These are phyloP conservation scores for Athripsodes cinereus DNA, from an alignment of 2,888 invertebrate species.

Conservation along the genomic window DNA sequence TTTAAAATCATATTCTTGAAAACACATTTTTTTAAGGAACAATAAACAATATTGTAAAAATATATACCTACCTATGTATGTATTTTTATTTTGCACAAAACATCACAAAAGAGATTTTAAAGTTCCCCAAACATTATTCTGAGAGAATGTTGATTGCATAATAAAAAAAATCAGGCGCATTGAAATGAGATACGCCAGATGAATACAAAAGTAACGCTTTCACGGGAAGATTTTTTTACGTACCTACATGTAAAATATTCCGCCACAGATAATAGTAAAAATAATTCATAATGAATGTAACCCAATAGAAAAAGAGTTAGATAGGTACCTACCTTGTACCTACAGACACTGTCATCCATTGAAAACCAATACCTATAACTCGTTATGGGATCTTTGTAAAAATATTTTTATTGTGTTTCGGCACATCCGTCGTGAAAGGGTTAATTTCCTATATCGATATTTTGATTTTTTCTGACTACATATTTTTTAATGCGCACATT, in stretches of 20 bases:
- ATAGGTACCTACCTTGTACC: not conserved
- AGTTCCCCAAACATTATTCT: too few relatives aligned
- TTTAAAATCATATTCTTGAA: too few relatives aligned
- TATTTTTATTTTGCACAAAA: too few relatives aligned
- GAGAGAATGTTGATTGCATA: slow-evolving; percentile 8
- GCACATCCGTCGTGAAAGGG: slow-evolving; percentile 8
- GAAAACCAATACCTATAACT: slow-evolving; percentile 14
- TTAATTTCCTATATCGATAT: not conserved
- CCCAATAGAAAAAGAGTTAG: slow-evolving; percentile 16
- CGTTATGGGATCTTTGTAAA: slow-evolving; percentile 15
- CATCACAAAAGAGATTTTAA: too few relatives aligned
- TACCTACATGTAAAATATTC: slow-evolving; percentile 6
- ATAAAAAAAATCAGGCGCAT: slow-evolving; percentile 30
- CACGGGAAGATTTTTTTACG: slow-evolving; percentile 24
- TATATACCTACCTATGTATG: too few relatives aligned
- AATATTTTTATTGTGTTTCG: slow-evolving; percentile 5
- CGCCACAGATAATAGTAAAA: slow-evolving; percentile 14
- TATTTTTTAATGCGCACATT: not conserved
- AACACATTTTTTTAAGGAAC: too few relatives aligned
- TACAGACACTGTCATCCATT: slow-evolving; percentile 16
- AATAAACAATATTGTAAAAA: too few relatives aligned
- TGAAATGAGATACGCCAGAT: slow-evolving; percentile 52
- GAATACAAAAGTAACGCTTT: slow-evolving; percentile 40
- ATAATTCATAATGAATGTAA: slow-evolving; percentile 22
- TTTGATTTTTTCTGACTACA: not conserved